Conservation (phyloP, 2,888 invertebrate genomes). For the Rhimphoctona megacephalus region DNA sequence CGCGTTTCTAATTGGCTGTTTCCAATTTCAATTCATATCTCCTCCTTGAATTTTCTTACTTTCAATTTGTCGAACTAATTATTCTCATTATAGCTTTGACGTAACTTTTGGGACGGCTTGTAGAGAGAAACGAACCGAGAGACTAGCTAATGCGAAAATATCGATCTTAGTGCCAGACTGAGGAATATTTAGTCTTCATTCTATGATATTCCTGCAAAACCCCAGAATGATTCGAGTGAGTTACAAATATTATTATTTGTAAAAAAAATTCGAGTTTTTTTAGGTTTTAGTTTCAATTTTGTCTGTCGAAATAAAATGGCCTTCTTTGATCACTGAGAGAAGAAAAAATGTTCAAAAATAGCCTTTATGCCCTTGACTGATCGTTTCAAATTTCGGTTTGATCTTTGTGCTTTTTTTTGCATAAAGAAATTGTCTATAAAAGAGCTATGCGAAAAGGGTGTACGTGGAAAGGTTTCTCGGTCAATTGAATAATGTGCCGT, state of each 20-base stretch:
- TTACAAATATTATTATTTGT: background rate
- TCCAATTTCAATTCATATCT: background rate
- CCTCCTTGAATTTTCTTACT: too few relatives aligned
- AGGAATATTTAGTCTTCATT: conserved; percentile 37
- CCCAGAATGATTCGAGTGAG: background rate
- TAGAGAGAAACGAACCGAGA: conserved; percentile 64
- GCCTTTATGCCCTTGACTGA: background rate
- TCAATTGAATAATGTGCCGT: conserved; percentile 5
- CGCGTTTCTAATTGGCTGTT: background rate
- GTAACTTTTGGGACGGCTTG: background rate
- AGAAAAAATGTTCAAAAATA: background rate
- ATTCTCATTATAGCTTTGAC: background rate
- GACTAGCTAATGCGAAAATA: conserved; percentile 41
- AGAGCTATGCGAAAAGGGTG: conserved; percentile 20
- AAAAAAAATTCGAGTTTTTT: background rate
- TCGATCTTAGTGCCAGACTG: conserved; percentile 42
- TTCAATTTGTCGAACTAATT: background rate
- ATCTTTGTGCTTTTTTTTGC: conserved; percentile 4
- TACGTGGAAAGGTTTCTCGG: background rate
- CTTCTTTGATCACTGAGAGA: background rate
- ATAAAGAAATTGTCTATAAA: conserved; percentile 34
- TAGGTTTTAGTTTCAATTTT: background rate
- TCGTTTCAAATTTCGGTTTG: conserved; percentile 3
- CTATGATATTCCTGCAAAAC: background rate
- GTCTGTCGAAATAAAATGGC: background rate